Percentiles rank a stretch among this genome's conserved stretches.
Conservation (phyloP, 2,888 invertebrate genomes). For the Aromia moschata region DNA sequence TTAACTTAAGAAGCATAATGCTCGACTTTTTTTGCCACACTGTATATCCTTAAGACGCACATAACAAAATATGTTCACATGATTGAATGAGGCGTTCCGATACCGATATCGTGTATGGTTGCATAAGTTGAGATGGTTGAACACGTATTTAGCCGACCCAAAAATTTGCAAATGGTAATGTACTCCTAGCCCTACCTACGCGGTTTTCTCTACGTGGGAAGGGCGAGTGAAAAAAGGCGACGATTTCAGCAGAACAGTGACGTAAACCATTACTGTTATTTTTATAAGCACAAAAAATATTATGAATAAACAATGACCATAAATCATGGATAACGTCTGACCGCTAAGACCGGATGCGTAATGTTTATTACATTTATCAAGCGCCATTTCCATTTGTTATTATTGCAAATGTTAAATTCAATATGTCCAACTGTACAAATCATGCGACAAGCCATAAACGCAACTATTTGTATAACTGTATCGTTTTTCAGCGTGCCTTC, state of each 20-base stretch:
- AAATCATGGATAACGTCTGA: slow-evolving; percentile 15
- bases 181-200: background rate
- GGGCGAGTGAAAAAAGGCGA: background rate
- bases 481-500: background rate
- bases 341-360: slow-evolving; percentile 19
- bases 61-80: no score
- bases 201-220: background rate
- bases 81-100: no score
- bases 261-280: slow-evolving; percentile 3
- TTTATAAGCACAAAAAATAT: background rate
- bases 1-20: no score
- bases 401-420: slow-evolving; percentile 21
- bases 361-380: slow-evolving; percentile 22
- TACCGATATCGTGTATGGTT: no score
- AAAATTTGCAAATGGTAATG: background rate
- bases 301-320: slow-evolving; percentile 20
- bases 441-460: background rate
- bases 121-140: no score
- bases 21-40: no score
- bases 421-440: background rate
- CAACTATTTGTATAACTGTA: background rate
- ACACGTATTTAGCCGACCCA: background rate
- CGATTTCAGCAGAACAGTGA: background rate
- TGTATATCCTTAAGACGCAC: no score
- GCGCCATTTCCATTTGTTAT: slow-evolving; percentile 19